phyloP scores from a whole-genome alignment of 2,888 invertebrate species.

The Drosophila kambysellisi region DNA sequence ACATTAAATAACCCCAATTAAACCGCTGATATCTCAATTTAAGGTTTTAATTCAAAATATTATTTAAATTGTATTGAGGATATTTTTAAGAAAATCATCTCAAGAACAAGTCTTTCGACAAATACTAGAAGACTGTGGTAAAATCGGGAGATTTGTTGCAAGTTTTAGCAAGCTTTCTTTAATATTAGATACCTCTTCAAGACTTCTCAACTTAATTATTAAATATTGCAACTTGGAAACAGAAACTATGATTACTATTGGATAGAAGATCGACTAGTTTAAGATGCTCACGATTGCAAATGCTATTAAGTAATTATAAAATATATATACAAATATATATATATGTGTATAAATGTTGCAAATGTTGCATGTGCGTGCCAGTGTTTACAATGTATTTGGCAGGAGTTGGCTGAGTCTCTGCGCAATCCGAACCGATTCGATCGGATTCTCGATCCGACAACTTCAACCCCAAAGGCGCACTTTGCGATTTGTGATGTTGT shows the following conservation, averaged over 20 bases:
- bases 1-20: neutral
- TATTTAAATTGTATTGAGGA: neutral
- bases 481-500: constrained; percentile 13
- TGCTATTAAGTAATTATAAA: constrained; percentile 15
- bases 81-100: neutral
- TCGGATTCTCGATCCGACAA: constrained; percentile 12
- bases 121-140: neutral
- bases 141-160: too few relatives aligned
- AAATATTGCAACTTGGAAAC: neutral
- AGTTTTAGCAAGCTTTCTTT: neutral
- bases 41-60: neutral
- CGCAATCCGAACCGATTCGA: constrained; percentile 8
- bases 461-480: constrained; percentile 44
- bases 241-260: neutral
- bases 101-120: neutral
- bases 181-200: neutral
- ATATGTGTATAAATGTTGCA: constrained; percentile 14
- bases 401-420: neutral
- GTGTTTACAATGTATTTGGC: neutral
- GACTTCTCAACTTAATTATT: neutral
- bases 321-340: constrained; percentile 4
- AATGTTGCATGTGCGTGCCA: constrained; percentile 64
- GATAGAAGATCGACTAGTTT: neutral
- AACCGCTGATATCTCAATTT: too few relatives aligned
- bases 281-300: neutral